Conservation (phyloP, 2,888 invertebrate species). For the Rhogogaster chlorosoma region DNA sequence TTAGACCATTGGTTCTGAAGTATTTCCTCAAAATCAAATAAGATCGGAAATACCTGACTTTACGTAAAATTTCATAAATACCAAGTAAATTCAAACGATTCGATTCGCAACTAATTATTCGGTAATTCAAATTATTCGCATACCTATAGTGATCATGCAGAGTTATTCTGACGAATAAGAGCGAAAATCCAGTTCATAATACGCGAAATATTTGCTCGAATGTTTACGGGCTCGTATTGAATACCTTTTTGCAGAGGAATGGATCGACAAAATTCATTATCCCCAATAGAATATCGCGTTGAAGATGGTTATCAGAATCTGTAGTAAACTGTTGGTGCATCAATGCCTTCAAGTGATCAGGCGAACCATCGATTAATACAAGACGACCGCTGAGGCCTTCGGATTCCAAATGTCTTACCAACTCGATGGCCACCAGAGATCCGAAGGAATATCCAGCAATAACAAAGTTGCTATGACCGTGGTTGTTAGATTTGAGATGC, state of each 20-base stretch:
- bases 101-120: too few relatives aligned
- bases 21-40: too few relatives aligned
- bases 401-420: conserved; percentile 26
- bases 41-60: too few relatives aligned
- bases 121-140: too few relatives aligned
- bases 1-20: too few relatives aligned
- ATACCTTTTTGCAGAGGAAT: conserved; percentile 73
- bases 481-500: conserved; percentile 80
- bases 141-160: too few relatives aligned
- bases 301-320: conserved; percentile 79
- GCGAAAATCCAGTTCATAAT: background rate
- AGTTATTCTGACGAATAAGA: background rate
- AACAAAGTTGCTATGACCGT: conserved; percentile 57
- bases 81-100: too few relatives aligned
- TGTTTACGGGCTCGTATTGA: background rate
- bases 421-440: conserved; percentile 19
- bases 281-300: conserved; percentile 81
- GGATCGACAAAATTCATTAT: conserved; percentile 80
- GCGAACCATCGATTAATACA: conserved; percentile 37
- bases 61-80: too few relatives aligned
- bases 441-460: conserved; percentile 32
- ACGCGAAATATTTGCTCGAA: background rate
- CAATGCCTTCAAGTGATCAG: conserved; percentile 81
- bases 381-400: conserved; percentile 12
- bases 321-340: conserved; percentile 78